Base-by-base conservation (phyloP, 35 echinoderm and acorn worm genomes). In the Amphiura filiformis region DNA sequence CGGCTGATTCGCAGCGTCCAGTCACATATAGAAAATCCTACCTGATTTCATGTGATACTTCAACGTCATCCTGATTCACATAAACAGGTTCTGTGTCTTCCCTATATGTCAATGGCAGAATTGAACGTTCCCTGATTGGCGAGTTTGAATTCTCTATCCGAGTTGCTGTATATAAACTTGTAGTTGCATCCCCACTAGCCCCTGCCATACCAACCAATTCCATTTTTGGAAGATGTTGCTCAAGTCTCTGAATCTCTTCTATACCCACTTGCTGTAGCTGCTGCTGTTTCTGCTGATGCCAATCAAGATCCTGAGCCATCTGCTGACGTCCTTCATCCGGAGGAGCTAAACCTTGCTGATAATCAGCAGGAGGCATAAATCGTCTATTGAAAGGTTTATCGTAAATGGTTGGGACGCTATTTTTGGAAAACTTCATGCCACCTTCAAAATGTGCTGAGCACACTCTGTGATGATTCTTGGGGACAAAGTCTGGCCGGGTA, bases 391-490 rank as follows among this genome's bases (percentile, higher is more conserved):
- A 70, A 13, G 61, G 61, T 23, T 70, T 70, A 23, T 70, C 28
- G 28, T 70, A 70, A 18, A 70, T 23, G 15, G 61, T 15, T 18
- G 61, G 61, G 7, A 70, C 61, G 28, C 26, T 11, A 23, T 5
- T 70, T 23, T 70, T 70, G 15, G 61, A 70, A 30, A 70, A 26
- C 61, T 70, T 70, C 61, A 70, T 70, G 61, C 61, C 61, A 26
- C 61, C 61, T n/a, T 15, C 61, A 70, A 70, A 70, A n/a, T 70
- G 61, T 11, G 61, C 61, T 3, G 61, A 70, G 28, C 61, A 70
- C 61, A 70, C 61, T 30, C 61, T 70, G 61, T 70, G 61, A 70
- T 70, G 61, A 70, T 70, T 70, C 28, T 70, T 70, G 9, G 61
- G 61, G 4, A 4, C 28, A 30, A 70, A 70, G 3, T 30, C 61